Percentiles rank a stretch among this genome's conserved stretches.
Conservation (phyloP, 2,888 invertebrate species). For the Lobophora halterata region DNA sequence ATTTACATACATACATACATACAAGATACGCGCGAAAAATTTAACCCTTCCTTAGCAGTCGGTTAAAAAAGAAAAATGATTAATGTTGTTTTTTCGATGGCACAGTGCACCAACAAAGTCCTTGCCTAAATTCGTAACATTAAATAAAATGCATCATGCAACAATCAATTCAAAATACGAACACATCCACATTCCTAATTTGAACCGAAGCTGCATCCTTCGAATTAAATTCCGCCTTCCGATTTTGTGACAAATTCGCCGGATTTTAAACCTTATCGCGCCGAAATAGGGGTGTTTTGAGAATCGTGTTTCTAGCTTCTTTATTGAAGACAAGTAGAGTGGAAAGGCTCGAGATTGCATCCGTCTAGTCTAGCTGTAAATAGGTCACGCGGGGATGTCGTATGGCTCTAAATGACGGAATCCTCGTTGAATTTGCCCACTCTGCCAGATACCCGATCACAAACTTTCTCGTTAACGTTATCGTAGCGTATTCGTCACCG, state of each 20-base stretch:
- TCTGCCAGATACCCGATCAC: not conserved
- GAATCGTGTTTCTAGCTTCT: conserved; percentile 4
- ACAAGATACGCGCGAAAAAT: too few relatives aligned
- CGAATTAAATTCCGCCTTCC: conserved; percentile 17
- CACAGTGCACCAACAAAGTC: too few relatives aligned
- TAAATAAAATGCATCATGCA: too few relatives aligned
- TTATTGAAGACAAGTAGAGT: conserved; percentile 24
- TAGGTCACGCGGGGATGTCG: conserved; percentile 21
- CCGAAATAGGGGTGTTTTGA: conserved; percentile 6
- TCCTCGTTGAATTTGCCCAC: conserved; percentile 6
- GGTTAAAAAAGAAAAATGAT: too few relatives aligned
- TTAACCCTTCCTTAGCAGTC: too few relatives aligned
- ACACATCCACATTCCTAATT: conserved; percentile 29
- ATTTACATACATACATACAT: too few relatives aligned
- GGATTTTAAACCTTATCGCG: conserved; percentile 7
- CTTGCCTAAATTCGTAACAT: too few relatives aligned
- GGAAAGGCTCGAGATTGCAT: conserved; percentile 25
- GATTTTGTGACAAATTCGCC: conserved; percentile 2
- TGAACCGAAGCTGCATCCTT: conserved; percentile 15
- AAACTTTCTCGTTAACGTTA: too few relatives aligned
- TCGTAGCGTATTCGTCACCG: too few relatives aligned
- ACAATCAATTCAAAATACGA: conserved; percentile 15
- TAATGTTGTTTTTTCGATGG: too few relatives aligned
- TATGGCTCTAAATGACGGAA: conserved; percentile 8
- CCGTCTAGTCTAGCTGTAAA: conserved; percentile 16